phyloP scores from a whole-genome alignment of 2,888 invertebrate genomes.

The Spialia ferax region DNA sequence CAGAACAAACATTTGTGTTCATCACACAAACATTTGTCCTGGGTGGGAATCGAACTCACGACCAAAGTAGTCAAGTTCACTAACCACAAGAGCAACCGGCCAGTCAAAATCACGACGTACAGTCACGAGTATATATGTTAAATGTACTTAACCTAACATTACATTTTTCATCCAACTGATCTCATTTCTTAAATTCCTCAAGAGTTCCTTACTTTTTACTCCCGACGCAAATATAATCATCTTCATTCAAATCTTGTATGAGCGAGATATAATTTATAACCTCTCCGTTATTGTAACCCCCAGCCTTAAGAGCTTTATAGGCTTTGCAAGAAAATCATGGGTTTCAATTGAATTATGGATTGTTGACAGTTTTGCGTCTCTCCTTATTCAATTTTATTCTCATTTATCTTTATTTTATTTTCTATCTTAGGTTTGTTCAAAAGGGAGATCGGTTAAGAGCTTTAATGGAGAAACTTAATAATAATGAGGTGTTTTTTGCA shows the following conservation, averaged over 20 bases:
- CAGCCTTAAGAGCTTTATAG: slow-evolving; percentile 19
- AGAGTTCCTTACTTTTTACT: background rate
- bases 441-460: too few relatives aligned
- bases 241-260: slow-evolving; percentile 20
- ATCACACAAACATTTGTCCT: too few relatives aligned
- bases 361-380: slow-evolving; percentile 29
- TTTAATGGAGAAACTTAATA: too few relatives aligned
- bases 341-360: slow-evolving; percentile 22
- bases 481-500: too few relatives aligned
- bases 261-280: slow-evolving; percentile 32
- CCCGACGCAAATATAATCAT: slow-evolving; percentile 1
- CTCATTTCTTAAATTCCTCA: background rate
- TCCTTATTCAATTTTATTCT: slow-evolving; percentile 11
- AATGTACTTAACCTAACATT: too few relatives aligned
- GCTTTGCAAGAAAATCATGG: slow-evolving; percentile 26
- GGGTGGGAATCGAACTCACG: too few relatives aligned
- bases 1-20: too few relatives aligned
- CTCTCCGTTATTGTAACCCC: slow-evolving; percentile 26
- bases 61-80: too few relatives aligned
- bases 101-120: too few relatives aligned
- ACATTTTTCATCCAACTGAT: background rate
- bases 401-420: background rate
- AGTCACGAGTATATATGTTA: too few relatives aligned
- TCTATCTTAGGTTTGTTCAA: background rate
- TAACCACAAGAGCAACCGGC: too few relatives aligned